Evolutionary conservation across 2,113 vertebrate genomes (phyloP).

Genomic region (Poeciliopsis prolifica): DNA sequence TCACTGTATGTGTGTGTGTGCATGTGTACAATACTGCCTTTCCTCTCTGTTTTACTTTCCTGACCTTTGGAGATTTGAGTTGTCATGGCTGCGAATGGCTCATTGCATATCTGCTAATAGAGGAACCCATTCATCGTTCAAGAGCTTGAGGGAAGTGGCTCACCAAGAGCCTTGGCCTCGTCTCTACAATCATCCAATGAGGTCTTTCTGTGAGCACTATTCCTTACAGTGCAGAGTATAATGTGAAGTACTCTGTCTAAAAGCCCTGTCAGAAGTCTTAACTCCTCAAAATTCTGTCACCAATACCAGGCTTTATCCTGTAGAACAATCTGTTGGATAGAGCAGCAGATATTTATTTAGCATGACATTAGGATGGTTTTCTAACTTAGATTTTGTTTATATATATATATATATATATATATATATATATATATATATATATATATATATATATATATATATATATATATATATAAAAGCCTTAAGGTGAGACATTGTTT

Average conservation of each 20-base stretch:
- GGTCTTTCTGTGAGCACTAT: slow-evolving; percentile 54
- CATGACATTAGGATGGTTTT: background rate
- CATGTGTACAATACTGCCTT: background rate
- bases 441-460: too few species aligned
- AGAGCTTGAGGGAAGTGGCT: slow-evolving; percentile 65
- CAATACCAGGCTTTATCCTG: slow-evolving; percentile 49
- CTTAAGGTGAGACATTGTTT: too few species aligned
- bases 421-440: too few species aligned
- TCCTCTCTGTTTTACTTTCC: slow-evolving; percentile 35
- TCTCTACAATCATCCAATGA: slow-evolving; percentile 74
- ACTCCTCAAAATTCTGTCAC: slow-evolving; percentile 56
- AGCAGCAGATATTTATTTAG: background rate
- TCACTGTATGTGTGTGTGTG: background rate
- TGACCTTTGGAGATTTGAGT: slow-evolving; percentile 63
- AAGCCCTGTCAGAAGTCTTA: slow-evolving; percentile 60
- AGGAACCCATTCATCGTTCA: slow-evolving; percentile 80
- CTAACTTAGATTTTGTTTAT: background rate
- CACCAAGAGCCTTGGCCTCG: slow-evolving; percentile 62
- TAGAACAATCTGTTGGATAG: background rate
- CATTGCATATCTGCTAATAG: slow-evolving; percentile 67
- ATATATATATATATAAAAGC: too few species aligned
- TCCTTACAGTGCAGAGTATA: slow-evolving; percentile 46
- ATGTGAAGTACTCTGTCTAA: slow-evolving; percentile 58
- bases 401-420: too few species aligned
- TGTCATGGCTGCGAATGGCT: slow-evolving; percentile 85